Base-by-base conservation (phyloP, 35 echinoderm and acorn worm genomes). In the Apostichopus japonicus region DNA sequence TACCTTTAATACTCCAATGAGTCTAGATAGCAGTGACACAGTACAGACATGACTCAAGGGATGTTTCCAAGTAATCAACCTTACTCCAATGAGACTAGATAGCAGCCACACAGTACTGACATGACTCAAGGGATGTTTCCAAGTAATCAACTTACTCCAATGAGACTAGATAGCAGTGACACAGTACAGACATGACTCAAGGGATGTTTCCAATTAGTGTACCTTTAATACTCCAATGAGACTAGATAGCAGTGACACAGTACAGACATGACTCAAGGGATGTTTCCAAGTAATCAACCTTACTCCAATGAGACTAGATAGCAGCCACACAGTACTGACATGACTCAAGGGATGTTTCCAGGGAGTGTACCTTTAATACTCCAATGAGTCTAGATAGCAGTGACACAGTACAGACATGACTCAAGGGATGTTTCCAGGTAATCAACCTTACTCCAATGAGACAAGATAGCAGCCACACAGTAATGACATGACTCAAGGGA, bases 61-160 rank as follows among this genome's bases (percentile, higher is more conserved):
- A 75, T 7, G 71, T 75, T 15, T 75, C 71, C 71, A 75, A 75
- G 71, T 19, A 75, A 67, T 67, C 63, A 67, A 67, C 63, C 63
- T 5, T 67, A 11, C 19, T 67, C 63, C 63, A 11, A 67, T 19
- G 8, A 44, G 33, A 44, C 33, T 44, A 98, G 75, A 90, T 95
- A 98, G 94, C 78, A 92, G 94, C 92, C 92, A 78, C 52, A 91
- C 77, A 95, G 84, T 70, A 92, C 96, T 95, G 86, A 89, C 27
- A 84, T 57, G 17, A 19, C 57, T 73, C 71, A 19, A 6, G 71
- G 71, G 14, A 73, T 7, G 71, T 73, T 15, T 73, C 71, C 71
- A 73, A 73, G 71, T 19, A 73, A 67, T 67, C 63, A 67, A 67
- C 63, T 17, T 67, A 10, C 17, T 67, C 63, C 63, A 10, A 67